Conservation (phyloP, 2,888 invertebrate genomes). For the Amiota communis region DNA sequence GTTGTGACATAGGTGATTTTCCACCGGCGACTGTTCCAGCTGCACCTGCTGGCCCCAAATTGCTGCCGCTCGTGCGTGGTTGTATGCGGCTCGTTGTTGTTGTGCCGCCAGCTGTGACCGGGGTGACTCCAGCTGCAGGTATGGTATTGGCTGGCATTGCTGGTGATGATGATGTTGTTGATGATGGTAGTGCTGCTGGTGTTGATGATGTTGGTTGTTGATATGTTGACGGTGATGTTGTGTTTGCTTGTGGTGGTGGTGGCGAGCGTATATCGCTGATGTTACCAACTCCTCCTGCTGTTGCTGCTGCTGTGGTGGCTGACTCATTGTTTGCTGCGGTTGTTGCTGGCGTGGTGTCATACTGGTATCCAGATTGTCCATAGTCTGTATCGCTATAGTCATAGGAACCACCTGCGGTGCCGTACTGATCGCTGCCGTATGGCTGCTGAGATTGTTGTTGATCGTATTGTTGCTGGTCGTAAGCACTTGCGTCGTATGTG, state of each 20-base stretch:
- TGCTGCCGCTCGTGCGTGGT: slow-evolving; percentile 71
- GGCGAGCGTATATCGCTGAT: slow-evolving; percentile 24
- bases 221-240: slow-evolving; percentile 40
- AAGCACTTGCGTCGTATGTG: slow-evolving; percentile 62
- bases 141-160: slow-evolving; percentile 43
- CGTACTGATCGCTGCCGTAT: slow-evolving; percentile 54
- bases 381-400: slow-evolving; percentile 61
- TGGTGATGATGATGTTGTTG: slow-evolving; percentile 45
- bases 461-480: slow-evolving; percentile 63
- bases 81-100: slow-evolving; percentile 68
- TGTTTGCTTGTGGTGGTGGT: slow-evolving; percentile 45
- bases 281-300: background rate
- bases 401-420: slow-evolving; percentile 53
- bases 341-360: slow-evolving; percentile 56
- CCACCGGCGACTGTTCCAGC: slow-evolving; percentile 58
- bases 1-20: slow-evolving; percentile 71
- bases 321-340: slow-evolving; percentile 46
- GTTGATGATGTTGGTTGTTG: slow-evolving; percentile 47
- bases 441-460: slow-evolving; percentile 48
- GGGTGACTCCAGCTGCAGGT: slow-evolving; percentile 44
- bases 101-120: slow-evolving; percentile 47
- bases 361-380: slow-evolving; percentile 64
- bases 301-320: slow-evolving; percentile 35
- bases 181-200: slow-evolving; percentile 45
- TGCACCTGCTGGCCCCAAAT: slow-evolving; percentile 70